phyloP scores from a whole-genome alignment of 1,140 invertebrate genomes.

The Zaprionus lachaisei region DNA sequence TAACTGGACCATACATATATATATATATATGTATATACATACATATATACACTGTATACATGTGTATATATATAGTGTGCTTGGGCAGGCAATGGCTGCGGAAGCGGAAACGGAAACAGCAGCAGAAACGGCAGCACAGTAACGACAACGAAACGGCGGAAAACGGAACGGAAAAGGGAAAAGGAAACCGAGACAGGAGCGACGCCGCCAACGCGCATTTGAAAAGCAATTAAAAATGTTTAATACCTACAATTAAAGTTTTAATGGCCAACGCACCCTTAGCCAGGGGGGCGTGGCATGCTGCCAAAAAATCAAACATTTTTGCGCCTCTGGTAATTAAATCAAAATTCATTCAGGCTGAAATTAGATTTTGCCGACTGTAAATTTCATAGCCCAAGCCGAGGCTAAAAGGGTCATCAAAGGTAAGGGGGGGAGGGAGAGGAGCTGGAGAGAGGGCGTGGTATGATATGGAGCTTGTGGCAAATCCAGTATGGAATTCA shows the following conservation, averaged over 20 bases:
- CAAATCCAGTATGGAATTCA: slow-evolving; percentile 19
- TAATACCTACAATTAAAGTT: slow-evolving; percentile 74
- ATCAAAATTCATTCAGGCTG: slow-evolving; percentile 46
- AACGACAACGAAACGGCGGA: slow-evolving; percentile 11
- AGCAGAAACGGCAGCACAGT: slow-evolving; percentile 7
- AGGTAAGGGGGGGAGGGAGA: not conserved
- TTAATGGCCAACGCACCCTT: slow-evolving; percentile 44
- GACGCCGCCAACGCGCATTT: slow-evolving; percentile 40
- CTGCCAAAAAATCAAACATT: slow-evolving; percentile 62
- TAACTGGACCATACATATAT: slow-evolving; percentile 29
- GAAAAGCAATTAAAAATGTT: slow-evolving; percentile 74
- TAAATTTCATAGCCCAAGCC: slow-evolving; percentile 24
- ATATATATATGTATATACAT: not conserved
- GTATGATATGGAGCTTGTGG: not conserved
- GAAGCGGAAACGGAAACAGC: slow-evolving; percentile 3
- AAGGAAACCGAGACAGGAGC: slow-evolving; percentile 47
- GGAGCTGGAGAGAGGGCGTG: not conserved
- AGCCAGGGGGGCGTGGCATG: not conserved
- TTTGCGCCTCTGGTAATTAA: slow-evolving; percentile 44
- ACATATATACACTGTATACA: not conserved
- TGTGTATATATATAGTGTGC: not conserved
- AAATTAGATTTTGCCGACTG: slow-evolving; percentile 59
- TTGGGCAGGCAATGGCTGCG: not conserved
- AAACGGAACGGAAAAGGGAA: slow-evolving; percentile 5
- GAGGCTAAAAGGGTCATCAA: slow-evolving; percentile 6